Evolutionary conservation across 2,888 invertebrate species (phyloP).

Genomic region (Dryomyza anilis): DNA sequence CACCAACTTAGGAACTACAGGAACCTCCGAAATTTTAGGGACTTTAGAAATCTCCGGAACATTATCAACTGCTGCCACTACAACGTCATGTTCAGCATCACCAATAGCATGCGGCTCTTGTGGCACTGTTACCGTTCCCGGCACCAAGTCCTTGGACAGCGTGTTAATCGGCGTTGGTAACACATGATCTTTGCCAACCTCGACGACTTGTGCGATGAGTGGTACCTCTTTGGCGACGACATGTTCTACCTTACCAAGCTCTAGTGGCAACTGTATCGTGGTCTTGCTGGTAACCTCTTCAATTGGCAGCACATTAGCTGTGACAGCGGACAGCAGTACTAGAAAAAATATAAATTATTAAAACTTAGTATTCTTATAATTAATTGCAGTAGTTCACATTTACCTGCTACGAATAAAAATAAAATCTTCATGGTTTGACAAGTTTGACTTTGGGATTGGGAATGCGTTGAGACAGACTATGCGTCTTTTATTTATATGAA

Average conservation of each 20-base stretch:
- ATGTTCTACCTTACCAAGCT: background rate
- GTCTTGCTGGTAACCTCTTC: background rate
- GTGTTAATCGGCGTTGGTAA: background rate
- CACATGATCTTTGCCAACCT: conserved; percentile 25
- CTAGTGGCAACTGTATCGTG: background rate
- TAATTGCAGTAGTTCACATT: background rate
- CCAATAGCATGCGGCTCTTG: background rate
- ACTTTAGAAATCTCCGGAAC: background rate
- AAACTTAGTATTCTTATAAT: background rate
- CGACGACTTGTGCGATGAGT: conserved; percentile 17
- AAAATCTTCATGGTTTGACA: conserved; percentile 29
- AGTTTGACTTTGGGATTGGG: background rate
- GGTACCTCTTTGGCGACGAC: background rate
- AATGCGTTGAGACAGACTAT: conserved; percentile 19
- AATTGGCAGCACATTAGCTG: conserved; percentile 45
- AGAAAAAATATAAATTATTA: background rate
- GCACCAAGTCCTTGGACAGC: background rate
- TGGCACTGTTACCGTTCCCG: background rate
- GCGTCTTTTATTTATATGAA: too few species aligned
- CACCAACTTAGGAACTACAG: background rate
- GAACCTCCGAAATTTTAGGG: background rate
- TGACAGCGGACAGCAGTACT: conserved; percentile 45
- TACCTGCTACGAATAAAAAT: conserved; percentile 45
- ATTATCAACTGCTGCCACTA: background rate
- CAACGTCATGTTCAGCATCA: background rate